Evolutionary conservation across 2,888 invertebrate genomes (phyloP), one percentile per base, ranked within the genome.

Genomic region (Cantharis flavilabris): DNA sequence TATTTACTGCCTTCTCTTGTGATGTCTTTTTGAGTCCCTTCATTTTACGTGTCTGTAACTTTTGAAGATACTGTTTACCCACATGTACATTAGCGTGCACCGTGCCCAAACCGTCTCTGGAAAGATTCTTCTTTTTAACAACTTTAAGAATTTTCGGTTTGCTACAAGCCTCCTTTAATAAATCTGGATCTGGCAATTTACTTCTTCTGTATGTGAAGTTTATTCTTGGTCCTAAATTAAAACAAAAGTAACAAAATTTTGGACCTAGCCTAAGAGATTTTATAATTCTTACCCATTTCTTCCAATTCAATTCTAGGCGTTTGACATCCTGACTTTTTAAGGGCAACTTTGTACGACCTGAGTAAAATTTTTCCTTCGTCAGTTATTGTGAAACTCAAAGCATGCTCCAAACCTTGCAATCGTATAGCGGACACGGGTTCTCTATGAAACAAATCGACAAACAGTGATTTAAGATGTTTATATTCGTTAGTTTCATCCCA

Each of bases 401-500:
- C 96, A 90, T 98, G 97, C 86, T 99, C 98, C 78, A 99, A 90
- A 0, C 99, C 99, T 86, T 97, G 96, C 11, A 99, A 89, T 78
- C 98, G 92, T 69, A 99, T 92, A 69, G 94, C 93, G 73, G 94
- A 93, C 1, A 94, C 93, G 84, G 91, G 91, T 86, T 97, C 95
- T 81, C 97, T 94, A 80, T 97, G 93, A 88, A 99, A 99, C 89
- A 98, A 95, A 88, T 99, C 99, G 82, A 94, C 92, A 75, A 99
- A 92, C 49, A 99, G 88, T 85, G 95, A 98, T 86, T 96, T 96
- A 18, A 99, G 89, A 81, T 98, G 92, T 82, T 93, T 93, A 81
- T 96, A 91, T 79, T 97, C 96, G 79, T 94, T 90, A 83, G 93
- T 92, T 80, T 94, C 92, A 20, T 97, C 95, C 94, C 98, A 99